Evolutionary conservation across 92 coral and sea anemone species (phyloP).

Genomic region (Umimayanthus chanpuru): DNA sequence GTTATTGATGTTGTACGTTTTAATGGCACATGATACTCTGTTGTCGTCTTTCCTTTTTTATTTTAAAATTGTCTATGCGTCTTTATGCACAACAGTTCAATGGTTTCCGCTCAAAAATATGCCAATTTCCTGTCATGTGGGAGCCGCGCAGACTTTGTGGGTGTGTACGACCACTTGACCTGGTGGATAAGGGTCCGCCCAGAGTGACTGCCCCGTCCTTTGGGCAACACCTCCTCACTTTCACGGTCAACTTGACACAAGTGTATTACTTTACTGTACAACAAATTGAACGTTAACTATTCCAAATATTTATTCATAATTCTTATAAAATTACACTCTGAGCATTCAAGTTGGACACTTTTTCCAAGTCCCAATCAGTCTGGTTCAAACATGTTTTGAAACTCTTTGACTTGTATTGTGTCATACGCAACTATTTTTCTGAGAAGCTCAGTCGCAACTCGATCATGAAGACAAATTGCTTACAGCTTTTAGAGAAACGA

Average conservation of each 20-base stretch:
- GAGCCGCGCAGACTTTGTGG: constrained; percentile 8
- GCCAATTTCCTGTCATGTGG: constrained; percentile 10
- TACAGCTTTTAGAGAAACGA: not conserved
- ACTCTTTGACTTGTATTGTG: not conserved
- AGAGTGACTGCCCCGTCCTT: not conserved
- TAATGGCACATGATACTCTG: too few species aligned
- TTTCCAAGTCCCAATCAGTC: not conserved
- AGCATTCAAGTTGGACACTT: not conserved
- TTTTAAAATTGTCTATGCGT: too few species aligned
- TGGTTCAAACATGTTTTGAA: not conserved
- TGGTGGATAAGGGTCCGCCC: not conserved
- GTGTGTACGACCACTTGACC: constrained; percentile 12
- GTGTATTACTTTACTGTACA: not conserved
- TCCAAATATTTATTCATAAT: not conserved
- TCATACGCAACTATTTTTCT: too few species aligned
- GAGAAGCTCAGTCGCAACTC: not conserved
- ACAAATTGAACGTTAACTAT: not conserved
- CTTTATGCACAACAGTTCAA: not conserved
- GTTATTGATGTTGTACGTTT: too few species aligned
- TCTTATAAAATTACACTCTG: not conserved
- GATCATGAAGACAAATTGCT: not conserved
- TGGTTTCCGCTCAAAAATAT: not conserved
- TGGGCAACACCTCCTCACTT: not conserved
- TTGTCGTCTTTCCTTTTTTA: too few species aligned
- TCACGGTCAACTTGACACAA: not conserved